phyloP scores from a whole-genome alignment of 1,140 invertebrate species.

The Euwallacea similis region DNA sequence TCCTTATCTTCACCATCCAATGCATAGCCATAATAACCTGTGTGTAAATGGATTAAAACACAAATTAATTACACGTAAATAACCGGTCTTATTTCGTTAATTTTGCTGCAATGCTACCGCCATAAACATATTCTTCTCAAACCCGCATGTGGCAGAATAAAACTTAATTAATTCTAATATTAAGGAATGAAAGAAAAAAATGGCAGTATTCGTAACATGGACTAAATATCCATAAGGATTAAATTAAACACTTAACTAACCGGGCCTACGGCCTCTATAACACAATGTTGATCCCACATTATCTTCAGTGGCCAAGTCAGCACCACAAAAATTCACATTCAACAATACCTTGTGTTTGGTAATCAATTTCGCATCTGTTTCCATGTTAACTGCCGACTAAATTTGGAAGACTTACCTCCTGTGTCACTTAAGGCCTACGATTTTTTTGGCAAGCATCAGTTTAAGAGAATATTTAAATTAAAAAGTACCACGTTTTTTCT shows the following conservation, averaged over 20 bases:
- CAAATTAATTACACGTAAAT: neutral
- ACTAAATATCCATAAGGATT: neutral
- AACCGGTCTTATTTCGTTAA: slow-evolving; percentile 14
- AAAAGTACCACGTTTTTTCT: too few relatives aligned
- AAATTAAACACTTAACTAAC: too few relatives aligned
- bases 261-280: too few relatives aligned
- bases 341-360: neutral
- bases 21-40: slow-evolving; percentile 12
- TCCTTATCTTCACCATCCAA: neutral
- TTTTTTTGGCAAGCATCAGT: slow-evolving; percentile 13
- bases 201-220: slow-evolving; percentile 25
- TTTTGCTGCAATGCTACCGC: slow-evolving; percentile 20
- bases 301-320: neutral
- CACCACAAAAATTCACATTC: neutral
- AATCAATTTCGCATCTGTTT: neutral
- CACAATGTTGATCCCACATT: too few relatives aligned
- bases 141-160: slow-evolving; percentile 11
- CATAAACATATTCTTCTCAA: neutral
- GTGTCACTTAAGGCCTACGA: slow-evolving; percentile 11
- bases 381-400: slow-evolving; percentile 26
- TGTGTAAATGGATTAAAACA: slow-evolving; percentile 2
- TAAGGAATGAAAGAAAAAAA: slow-evolving; percentile 13
- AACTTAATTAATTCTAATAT: neutral
- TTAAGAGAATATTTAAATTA: too few relatives aligned
- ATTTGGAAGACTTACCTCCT: slow-evolving; percentile 24